Evolutionary conservation across 2,797 vertebrate species (phyloP).

Genomic region (Glossophaga mutica): DNA sequence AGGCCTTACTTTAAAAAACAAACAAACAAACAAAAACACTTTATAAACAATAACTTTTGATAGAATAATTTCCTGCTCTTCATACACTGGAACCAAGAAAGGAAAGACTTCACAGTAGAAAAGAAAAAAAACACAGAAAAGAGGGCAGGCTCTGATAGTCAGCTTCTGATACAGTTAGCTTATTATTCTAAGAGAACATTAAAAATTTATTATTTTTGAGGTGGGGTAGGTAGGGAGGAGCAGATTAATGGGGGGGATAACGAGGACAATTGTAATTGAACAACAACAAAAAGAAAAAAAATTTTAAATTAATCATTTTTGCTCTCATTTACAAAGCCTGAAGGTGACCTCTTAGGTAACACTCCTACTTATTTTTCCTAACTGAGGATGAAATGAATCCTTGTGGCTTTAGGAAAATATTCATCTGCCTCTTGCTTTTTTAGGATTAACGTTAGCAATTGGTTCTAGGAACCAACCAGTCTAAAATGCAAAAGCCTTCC

Average conservation of each 20-base stretch:
- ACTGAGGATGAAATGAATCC: background rate
- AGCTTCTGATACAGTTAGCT: background rate
- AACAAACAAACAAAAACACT: background rate
- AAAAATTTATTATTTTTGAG: slow-evolving; percentile 41
- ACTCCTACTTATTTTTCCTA: slow-evolving; percentile 50
- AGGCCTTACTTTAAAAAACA: background rate
- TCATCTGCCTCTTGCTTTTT: background rate
- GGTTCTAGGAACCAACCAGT: background rate
- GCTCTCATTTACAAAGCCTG: slow-evolving; percentile 38
- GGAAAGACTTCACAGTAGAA: background rate
- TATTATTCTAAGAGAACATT: slow-evolving; percentile 40
- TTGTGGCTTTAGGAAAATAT: background rate
- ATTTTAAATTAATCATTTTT: slow-evolving; percentile 26
- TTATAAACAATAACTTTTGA: background rate
- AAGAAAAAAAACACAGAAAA: background rate
- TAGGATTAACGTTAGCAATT: background rate
- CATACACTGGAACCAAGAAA: background rate
- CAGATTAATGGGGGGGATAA: no score
- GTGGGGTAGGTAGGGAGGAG: no score
- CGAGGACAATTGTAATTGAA: no score
- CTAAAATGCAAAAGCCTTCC: slow-evolving; percentile 11
- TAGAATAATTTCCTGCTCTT: background rate
- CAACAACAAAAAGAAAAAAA: background rate
- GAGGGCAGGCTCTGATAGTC: background rate
- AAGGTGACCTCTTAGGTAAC: slow-evolving; percentile 23